Conservation (phyloP, 2,888 invertebrate genomes). For the Drosophila diplacantha region DNA sequence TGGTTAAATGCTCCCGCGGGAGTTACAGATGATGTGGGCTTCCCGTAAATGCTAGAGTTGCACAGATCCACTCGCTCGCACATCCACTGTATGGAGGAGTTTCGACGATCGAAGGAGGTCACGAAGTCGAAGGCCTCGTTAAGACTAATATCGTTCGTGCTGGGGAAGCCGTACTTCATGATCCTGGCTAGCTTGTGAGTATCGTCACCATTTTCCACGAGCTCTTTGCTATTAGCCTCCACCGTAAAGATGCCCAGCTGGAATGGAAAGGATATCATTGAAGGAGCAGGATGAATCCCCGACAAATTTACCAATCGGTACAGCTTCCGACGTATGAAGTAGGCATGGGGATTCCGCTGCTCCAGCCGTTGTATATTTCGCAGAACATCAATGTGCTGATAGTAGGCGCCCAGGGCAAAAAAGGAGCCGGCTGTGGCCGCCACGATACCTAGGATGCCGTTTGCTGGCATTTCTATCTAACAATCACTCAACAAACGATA, state of each 20-base stretch:
- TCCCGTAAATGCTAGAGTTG: background rate
- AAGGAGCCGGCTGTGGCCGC: constrained; percentile 63
- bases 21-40: background rate
- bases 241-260: constrained; percentile 51
- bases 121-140: constrained; percentile 59
- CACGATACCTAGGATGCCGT: constrained; percentile 51
- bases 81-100: constrained; percentile 61
- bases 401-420: constrained; percentile 64
- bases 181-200: constrained; percentile 48
- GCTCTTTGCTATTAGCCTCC: background rate
- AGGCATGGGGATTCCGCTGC: constrained; percentile 59
- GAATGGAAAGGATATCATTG: constrained; percentile 1
- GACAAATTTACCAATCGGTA: constrained; percentile 46
- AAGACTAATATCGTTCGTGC: constrained; percentile 61
- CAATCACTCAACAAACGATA: constrained; percentile 19
- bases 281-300: no score
- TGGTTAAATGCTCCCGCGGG: constrained; percentile 31
- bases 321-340: constrained; percentile 59
- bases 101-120: constrained; percentile 62
- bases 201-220: constrained; percentile 18
- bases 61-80: constrained; percentile 50
- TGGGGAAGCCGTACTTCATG: constrained; percentile 65
- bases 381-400: constrained; percentile 61
- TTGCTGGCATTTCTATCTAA: constrained; percentile 41
- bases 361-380: constrained; percentile 56